A percentile compares a stretch with the other conserved stretches of the same genome.
These are phyloP conservation scores for Caenorhabditis sp. DNA, from an alignment of 2,888 invertebrate genomes.

Conservation along the genomic window DNA sequence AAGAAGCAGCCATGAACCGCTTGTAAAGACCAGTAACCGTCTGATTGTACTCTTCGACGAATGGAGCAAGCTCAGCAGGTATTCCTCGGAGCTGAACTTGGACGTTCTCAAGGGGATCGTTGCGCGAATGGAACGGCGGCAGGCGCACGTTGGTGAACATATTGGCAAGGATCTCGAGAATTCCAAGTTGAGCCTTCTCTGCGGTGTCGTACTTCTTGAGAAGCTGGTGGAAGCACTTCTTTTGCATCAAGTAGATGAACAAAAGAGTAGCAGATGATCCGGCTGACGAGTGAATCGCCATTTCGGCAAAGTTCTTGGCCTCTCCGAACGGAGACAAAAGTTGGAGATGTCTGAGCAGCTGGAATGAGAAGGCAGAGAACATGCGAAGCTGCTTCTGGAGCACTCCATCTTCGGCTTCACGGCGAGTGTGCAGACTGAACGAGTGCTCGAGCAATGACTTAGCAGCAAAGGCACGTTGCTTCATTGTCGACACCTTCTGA, in stretches of 20 bases:
- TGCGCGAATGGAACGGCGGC: conserved; percentile 73
- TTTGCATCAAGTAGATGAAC: conserved; percentile 80
- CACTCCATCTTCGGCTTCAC: conserved; percentile 65
- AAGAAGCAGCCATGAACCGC: conserved; percentile 72
- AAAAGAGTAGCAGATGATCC: conserved; percentile 79
- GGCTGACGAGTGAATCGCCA: conserved; percentile 74
- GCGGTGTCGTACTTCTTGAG: conserved; percentile 61
- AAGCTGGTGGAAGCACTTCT: conserved; percentile 77
- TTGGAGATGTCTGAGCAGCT: conserved; percentile 78
- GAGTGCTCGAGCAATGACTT: conserved; percentile 77
- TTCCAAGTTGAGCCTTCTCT: conserved; percentile 69
- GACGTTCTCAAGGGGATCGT: conserved; percentile 45
- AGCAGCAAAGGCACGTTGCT: conserved; percentile 70
- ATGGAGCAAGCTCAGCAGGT: conserved; percentile 29
- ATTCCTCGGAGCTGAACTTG: conserved; percentile 49
- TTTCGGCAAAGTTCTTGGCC: conserved; percentile 77
- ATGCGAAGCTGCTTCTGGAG: conserved; percentile 75
- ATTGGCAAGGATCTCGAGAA: conserved; percentile 77
- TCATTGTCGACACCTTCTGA: conserved; percentile 60
- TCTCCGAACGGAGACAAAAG: conserved; percentile 77
- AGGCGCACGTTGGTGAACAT: conserved; percentile 78
- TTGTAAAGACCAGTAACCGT: conserved; percentile 73
- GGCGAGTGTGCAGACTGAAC: conserved; percentile 76
- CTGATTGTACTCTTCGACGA: conserved; percentile 75
- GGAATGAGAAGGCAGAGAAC: conserved; percentile 79